phyloP scores from a whole-genome alignment of 1,140 invertebrate genomes.

The Ceratina japonica region DNA sequence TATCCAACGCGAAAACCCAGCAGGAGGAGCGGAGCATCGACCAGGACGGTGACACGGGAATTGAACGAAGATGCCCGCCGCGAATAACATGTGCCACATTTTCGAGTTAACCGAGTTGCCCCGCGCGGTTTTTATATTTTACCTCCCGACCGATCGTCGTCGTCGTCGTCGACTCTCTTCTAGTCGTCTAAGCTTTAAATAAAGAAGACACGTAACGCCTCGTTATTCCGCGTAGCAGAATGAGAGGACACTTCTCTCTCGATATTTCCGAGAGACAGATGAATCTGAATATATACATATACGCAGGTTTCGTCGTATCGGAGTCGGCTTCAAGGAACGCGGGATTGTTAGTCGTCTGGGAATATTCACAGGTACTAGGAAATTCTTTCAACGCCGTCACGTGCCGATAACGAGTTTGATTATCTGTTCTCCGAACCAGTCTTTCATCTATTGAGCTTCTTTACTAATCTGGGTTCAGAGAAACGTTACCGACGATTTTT shows the following conservation, averaged over 20 bases:
- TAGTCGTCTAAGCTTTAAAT: too few relatives aligned
- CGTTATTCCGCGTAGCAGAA: background rate
- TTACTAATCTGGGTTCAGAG: background rate
- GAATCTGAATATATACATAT: background rate
- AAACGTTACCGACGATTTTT: background rate
- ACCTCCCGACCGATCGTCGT: too few relatives aligned
- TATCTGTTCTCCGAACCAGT: slow-evolving; percentile 22
- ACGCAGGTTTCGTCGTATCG: background rate
- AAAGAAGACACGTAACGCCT: too few relatives aligned
- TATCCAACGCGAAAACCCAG: slow-evolving; percentile 9
- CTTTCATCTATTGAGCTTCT: background rate
- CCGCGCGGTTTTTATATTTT: background rate
- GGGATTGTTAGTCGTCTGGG: background rate
- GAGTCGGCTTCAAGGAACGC: background rate
- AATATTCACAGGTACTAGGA: background rate
- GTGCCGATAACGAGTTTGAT: slow-evolving; percentile 4
- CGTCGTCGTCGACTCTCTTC: too few relatives aligned
- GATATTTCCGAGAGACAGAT: background rate
- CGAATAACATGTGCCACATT: slow-evolving; percentile 57
- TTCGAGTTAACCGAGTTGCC: slow-evolving; percentile 53
- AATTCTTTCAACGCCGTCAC: background rate
- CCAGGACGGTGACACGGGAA: background rate
- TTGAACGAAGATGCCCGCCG: slow-evolving; percentile 36
- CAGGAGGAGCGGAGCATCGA: background rate
- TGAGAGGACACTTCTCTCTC: background rate